Evolutionary conservation across 1,140 invertebrate genomes (phyloP).

Genomic region (Ceratoteleas bidentatus): DNA sequence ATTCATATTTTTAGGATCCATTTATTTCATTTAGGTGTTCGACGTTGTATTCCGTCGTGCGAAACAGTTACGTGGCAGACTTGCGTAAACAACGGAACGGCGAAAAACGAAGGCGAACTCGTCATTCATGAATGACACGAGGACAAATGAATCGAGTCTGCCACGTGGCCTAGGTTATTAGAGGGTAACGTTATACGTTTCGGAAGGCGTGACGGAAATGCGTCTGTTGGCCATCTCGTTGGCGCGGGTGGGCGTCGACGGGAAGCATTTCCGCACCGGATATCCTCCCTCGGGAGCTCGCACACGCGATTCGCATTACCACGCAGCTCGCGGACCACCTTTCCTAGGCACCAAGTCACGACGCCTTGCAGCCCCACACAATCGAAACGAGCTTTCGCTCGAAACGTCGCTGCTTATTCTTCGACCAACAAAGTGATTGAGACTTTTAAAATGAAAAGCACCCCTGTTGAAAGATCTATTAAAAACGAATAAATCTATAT

Average conservation of each 20-base stretch:
- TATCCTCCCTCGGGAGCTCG: constrained; percentile 75
- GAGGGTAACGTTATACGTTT: constrained; percentile 66
- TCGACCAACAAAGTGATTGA: no score
- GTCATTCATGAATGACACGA: constrained; percentile 56
- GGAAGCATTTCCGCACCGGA: constrained; percentile 79
- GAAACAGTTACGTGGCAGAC: constrained; percentile 23
- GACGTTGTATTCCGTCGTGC: neutral
- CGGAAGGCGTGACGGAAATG: constrained; percentile 71
- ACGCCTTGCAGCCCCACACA: no score
- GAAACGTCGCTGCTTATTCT: no score
- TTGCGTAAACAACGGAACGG: constrained; percentile 35
- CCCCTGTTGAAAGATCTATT: no score
- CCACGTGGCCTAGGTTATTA: constrained; percentile 66
- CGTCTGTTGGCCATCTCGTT: constrained; percentile 68
- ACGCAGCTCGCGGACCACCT: constrained; percentile 59
- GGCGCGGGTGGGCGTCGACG: constrained; percentile 69
- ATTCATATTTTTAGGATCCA: no score
- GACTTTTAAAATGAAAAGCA: no score
- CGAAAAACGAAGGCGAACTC: constrained; percentile 33
- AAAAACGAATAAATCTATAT: no score
- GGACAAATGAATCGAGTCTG: constrained; percentile 53
- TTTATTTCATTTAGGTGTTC: no score
- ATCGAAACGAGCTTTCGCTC: no score
- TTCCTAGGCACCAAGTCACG: constrained; percentile 45
- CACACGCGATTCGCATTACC: constrained; percentile 74